These are phyloP conservation scores for Lanius collurio DNA, from an alignment of 2,113 vertebrate species.

Conservation along the genomic window DNA sequence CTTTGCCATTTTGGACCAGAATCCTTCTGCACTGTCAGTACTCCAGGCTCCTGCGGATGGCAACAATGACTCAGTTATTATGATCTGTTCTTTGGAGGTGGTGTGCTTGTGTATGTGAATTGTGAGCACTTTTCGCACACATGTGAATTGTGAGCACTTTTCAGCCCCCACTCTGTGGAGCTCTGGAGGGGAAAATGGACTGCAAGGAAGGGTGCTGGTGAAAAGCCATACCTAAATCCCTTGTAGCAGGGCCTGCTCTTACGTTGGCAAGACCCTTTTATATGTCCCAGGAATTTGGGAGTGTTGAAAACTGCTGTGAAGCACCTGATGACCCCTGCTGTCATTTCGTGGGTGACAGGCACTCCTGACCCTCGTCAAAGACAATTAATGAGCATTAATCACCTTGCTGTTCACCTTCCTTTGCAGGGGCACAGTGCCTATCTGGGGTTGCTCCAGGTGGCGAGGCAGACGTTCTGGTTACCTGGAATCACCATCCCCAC, in stretches of 20 bases:
- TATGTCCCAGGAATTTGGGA: background rate
- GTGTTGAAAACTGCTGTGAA: background rate
- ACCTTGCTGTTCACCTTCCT: conserved; percentile 15
- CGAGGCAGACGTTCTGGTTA: conserved; percentile 13
- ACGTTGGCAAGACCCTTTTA: background rate
- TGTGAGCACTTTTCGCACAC: background rate
- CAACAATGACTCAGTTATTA: conserved; percentile 61
- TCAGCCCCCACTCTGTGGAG: background rate
- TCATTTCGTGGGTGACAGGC: background rate
- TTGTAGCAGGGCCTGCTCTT: background rate
- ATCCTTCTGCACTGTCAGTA: background rate
- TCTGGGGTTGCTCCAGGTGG: background rate
- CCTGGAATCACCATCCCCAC: background rate
- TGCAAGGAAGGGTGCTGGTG: background rate
- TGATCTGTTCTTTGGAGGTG: background rate
- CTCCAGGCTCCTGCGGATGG: conserved; percentile 62
- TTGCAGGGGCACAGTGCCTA: background rate
- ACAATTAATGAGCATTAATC: conserved; percentile 33
- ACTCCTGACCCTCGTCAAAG: background rate
- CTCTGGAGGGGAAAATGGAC: background rate
- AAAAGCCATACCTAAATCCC: background rate
- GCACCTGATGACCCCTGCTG: conserved; percentile 6
- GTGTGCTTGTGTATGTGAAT: background rate
- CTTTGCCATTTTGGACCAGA: conserved; percentile 37
- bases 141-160: background rate